Percentiles rank a stretch among this genome's conserved stretches.
Evolutionary conservation across 1,140 invertebrate species (phyloP).

Genomic region (Zaprionus inermis): DNA sequence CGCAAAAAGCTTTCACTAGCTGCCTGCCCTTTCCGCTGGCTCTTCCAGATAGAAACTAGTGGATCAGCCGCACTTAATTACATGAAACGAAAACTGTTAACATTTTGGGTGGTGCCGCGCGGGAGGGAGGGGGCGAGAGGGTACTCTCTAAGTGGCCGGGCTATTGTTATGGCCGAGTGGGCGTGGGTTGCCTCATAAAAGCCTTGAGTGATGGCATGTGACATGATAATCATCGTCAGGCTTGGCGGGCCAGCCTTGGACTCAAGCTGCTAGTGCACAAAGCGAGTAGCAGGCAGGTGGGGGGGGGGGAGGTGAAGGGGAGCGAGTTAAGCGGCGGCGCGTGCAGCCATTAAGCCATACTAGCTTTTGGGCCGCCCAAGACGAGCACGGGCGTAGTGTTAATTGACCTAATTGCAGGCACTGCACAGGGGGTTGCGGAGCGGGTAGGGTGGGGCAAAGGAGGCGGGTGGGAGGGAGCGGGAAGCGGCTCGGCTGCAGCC

Average conservation of each 20-base stretch:
- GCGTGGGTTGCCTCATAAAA: slow-evolving; percentile 38
- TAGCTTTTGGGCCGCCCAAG: slow-evolving; percentile 16
- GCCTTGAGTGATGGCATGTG: slow-evolving; percentile 52
- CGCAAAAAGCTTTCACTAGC: slow-evolving; percentile 60
- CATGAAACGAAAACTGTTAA: slow-evolving; percentile 82
- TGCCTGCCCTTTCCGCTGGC: not conserved
- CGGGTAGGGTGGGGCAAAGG: not conserved
- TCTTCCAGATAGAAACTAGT: slow-evolving; percentile 76
- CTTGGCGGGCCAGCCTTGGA: slow-evolving; percentile 13
- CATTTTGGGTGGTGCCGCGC: slow-evolving; percentile 37
- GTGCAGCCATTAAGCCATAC: slow-evolving; percentile 43
- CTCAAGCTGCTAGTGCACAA: not conserved
- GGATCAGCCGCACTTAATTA: slow-evolving; percentile 81
- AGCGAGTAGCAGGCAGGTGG: not conserved
- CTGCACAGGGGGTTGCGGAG: not conserved
- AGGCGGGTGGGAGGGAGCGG: not conserved
- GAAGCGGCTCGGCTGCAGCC: not conserved
- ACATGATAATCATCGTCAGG: slow-evolving; percentile 73
- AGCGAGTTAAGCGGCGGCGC: slow-evolving; percentile 29
- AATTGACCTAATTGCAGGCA: slow-evolving; percentile 72
- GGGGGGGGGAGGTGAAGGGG: not conserved
- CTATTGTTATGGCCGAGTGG: slow-evolving; percentile 36
- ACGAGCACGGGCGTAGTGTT: slow-evolving; percentile 37
- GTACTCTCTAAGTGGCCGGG: slow-evolving; percentile 36
- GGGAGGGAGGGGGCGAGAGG: not conserved